These are phyloP conservation scores for Paguma larvata DNA, from an alignment of 2,797 vertebrate genomes.

Conservation along the genomic window DNA sequence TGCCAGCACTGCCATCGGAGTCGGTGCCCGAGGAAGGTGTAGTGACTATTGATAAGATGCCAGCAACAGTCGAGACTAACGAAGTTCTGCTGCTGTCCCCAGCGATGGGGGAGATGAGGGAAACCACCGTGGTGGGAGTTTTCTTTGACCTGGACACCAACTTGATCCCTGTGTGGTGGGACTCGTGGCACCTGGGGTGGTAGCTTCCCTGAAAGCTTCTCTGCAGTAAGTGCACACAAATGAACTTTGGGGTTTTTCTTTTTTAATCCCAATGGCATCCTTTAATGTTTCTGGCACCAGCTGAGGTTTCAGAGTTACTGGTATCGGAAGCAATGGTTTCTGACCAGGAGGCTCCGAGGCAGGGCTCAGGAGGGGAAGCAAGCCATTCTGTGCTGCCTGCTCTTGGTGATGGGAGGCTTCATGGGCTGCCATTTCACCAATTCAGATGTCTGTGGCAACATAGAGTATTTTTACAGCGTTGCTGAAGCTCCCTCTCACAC, in stretches of 20 bases:
- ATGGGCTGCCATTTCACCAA: constrained; percentile 89
- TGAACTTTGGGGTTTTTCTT: constrained; percentile 98
- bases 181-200: constrained; percentile 97
- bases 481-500: constrained; percentile 78
- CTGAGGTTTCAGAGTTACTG: constrained; percentile 96
- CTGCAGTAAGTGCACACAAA: constrained; percentile 98
- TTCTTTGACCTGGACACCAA: constrained; percentile 98
- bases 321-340: constrained; percentile 97
- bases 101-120: constrained; percentile 96
- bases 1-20: constrained; percentile 90
- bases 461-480: constrained; percentile 82
- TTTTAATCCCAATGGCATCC: constrained; percentile 96
- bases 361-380: constrained; percentile 97
- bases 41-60: constrained; percentile 96
- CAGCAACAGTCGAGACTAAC: constrained; percentile 96
- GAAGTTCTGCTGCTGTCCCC: constrained; percentile 95
- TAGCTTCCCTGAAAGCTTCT: constrained; percentile 99
- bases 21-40: constrained; percentile 94
- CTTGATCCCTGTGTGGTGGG: constrained; percentile 98
- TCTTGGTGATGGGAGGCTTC: constrained; percentile 98
- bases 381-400: constrained; percentile 96
- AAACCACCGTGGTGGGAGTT: constrained; percentile 95
- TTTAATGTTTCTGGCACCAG: constrained; percentile 95
- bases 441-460: constrained; percentile 73
- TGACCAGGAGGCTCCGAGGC: constrained; percentile 96